Conservation (phyloP, 1,140 invertebrate genomes). For the Matsumurasca onukii region DNA sequence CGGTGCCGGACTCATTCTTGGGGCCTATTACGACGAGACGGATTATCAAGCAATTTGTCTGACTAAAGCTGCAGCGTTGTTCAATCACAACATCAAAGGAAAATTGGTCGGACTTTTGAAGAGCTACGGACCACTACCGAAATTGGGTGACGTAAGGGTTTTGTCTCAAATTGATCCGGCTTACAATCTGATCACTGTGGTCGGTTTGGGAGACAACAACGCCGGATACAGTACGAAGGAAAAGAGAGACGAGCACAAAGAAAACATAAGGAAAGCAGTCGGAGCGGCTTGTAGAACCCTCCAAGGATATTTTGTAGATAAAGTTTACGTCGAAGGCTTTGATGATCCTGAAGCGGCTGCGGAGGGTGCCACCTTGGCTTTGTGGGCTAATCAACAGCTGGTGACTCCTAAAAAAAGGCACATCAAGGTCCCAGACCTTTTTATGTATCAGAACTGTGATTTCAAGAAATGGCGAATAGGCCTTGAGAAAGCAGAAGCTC, state of each 20-base stretch:
- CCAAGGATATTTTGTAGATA: constrained; percentile 58
- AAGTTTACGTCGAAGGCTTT: constrained; percentile 68
- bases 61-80: constrained; percentile 35
- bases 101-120: constrained; percentile 33
- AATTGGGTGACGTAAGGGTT: constrained; percentile 59
- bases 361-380: constrained; percentile 64
- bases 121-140: constrained; percentile 40
- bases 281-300: constrained; percentile 64
- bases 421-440: constrained; percentile 35
- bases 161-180: constrained; percentile 63
- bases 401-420: constrained; percentile 28
- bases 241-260: constrained; percentile 65
- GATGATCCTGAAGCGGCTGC: constrained; percentile 72
- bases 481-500: constrained; percentile 56
- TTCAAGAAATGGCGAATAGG: constrained; percentile 58
- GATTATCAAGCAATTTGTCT: constrained; percentile 23
- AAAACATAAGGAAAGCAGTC: constrained; percentile 63
- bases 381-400: constrained; percentile 65
- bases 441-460: constrained; percentile 44
- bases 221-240: constrained; percentile 61
- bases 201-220: constrained; percentile 65
- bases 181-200: constrained; percentile 65
- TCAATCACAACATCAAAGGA: constrained; percentile 30
- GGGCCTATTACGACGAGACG: not conserved
- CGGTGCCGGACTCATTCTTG: constrained; percentile 10